Evolutionary conservation across 2,113 vertebrate species (phyloP).

Genomic region (Acrocephalus arundinaceus): DNA sequence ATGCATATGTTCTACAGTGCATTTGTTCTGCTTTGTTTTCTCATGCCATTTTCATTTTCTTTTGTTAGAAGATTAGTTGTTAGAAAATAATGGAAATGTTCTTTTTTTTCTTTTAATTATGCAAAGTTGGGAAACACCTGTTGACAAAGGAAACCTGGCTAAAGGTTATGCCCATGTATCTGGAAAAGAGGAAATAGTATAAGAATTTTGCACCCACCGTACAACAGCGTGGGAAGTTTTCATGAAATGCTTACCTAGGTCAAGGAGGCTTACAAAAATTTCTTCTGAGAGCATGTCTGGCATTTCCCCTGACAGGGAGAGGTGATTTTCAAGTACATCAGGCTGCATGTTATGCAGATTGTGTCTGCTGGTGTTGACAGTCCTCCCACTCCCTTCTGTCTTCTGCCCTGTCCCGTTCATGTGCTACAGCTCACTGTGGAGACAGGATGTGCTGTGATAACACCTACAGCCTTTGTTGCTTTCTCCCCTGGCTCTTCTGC

Average conservation of each 20-base stretch:
- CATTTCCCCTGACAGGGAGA: background rate
- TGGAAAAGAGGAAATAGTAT: background rate
- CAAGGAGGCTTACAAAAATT: background rate
- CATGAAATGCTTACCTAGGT: background rate
- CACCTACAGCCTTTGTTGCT: background rate
- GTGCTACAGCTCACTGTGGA: background rate
- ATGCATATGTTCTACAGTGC: background rate
- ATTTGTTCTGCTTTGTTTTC: background rate
- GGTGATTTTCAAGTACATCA: background rate
- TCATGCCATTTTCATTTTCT: background rate
- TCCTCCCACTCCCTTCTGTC: background rate
- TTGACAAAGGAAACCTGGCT: background rate
- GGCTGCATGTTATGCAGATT: background rate
- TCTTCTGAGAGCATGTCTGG: background rate
- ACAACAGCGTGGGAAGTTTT: background rate
- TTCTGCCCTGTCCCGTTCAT: background rate
- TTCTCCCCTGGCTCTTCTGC: background rate
- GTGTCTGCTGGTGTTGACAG: background rate
- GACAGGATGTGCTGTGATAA: background rate
- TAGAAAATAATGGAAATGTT: background rate
- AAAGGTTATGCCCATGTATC: background rate
- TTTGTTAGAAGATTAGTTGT: background rate
- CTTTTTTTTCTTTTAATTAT: background rate
- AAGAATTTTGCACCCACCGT: background rate
- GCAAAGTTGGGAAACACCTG: background rate